Evolutionary conservation across 2,888 invertebrate species (phyloP), one percentile per base, ranked within the genome.

Genomic region (Oconnorella tubifera): DNA sequence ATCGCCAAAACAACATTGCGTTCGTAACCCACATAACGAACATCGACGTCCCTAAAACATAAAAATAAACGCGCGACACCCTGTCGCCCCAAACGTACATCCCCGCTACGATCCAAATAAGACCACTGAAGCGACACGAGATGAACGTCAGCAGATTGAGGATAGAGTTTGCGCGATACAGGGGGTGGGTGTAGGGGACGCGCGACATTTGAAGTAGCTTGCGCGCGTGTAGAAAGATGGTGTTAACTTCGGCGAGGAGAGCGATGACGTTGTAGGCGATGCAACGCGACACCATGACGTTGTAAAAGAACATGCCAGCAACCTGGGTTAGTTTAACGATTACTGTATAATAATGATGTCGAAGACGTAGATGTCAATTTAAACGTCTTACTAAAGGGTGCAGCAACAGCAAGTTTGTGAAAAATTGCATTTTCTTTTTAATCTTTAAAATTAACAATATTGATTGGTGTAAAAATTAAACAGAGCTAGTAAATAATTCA

Each of bases 211-310:
- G 80, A 6, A 80, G 64, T n/a, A 81, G 75, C 70, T 81, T 80
- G 19, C 81, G 71, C 48, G 77, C 74, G 67, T 81, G 81, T 4
- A 81, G 75, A 69, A 80, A 80, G 64, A 80, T 74, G 63, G 77
- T 79, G 75, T 81, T 81, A 59, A 80, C 74, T 65, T 81, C 81
- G 10, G 77, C 75, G 62, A 78, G 71, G 23, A 81, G 70, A 2
- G 80, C 80, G 23, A 81, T 65, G 19, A 75, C 71, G 65, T 75
- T 80, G 74, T 77, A 80, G 1, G 75, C 77, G 48, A 81, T 75
- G 66, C 77, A 77, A 31, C 73, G 72, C 50, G 72, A 68, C 28
- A 65, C 63, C 48, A 74, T 69, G 50, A 80, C 67, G 70, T 80
- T 78, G 73, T 77, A 79, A 71, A 75, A 76, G 69, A 80, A 80